These are phyloP conservation scores for Montifringilla adamsi DNA, from an alignment of 2,113 vertebrate genomes.

Conservation along the genomic window DNA sequence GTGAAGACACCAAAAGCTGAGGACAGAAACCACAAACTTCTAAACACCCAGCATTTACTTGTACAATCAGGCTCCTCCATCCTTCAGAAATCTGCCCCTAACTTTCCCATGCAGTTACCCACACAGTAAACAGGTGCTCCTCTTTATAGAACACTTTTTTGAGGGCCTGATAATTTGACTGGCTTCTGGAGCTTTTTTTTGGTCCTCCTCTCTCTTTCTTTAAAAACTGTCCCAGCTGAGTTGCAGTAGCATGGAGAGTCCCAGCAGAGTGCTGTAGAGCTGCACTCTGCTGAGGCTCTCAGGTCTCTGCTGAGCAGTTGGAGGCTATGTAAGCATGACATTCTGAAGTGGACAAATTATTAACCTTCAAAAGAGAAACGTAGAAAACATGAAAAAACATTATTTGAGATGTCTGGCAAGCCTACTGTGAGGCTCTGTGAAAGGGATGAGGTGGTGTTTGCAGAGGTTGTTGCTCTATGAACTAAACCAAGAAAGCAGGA, in stretches of 20 bases:
- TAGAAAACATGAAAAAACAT: background rate
- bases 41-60: background rate
- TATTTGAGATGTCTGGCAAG: background rate
- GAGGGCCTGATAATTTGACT: background rate
- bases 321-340: background rate
- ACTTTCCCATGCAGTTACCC: background rate
- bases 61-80: background rate
- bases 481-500: background rate
- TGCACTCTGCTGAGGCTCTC: background rate
- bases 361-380: background rate
- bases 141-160: background rate
- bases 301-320: background rate
- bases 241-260: background rate
- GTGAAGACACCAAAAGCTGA: background rate
- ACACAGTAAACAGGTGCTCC: rapidly evolving
- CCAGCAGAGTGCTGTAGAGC: background rate
- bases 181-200: background rate
- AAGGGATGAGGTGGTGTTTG: background rate
- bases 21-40: background rate
- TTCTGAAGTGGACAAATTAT: background rate
- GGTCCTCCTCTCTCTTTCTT: background rate
- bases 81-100: background rate
- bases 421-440: background rate
- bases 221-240: background rate
- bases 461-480: background rate